Evolutionary conservation across 2,888 invertebrate genomes (phyloP), one percentile per base, ranked within the genome.

Genomic region (Leptinotarsa tumamoca): DNA sequence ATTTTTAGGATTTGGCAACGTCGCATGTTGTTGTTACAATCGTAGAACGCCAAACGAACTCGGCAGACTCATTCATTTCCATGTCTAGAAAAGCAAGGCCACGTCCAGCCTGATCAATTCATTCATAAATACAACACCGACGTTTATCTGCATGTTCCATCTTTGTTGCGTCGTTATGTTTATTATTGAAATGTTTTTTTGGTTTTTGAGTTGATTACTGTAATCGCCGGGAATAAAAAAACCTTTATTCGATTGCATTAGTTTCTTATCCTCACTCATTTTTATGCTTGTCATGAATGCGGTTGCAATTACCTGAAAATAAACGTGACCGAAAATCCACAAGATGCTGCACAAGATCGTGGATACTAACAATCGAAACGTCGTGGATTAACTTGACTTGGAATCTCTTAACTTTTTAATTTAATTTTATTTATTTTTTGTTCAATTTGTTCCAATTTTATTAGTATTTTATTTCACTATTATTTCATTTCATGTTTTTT

Each of bases 41-140:
- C n/a, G 58, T 50, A 15, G 49, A 58, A 49, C 70, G 18, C 23
- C 21, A 33, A 58, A 51, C 54, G 49, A 14, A 61, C 61, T 56
- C 43, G 58, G 56, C 58, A 70, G 70, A 70, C 70, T 70, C 70
- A 70, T 70, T 70, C 78, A 73, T 78, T 73, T 69, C 72, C 79
- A 76, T 76, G 81, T 80, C 80, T 80, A 78, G 77, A 76, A 75
- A 69, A 76, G 77, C 81, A 81, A 85, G 85, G 84, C 82, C 84
- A 84, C 83, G 83, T 82, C 82, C 43, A 54, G 71, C 83, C 81
- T 80, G 73, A 84, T 82, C 80, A 80, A 80, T 82, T 81, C 84
- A 82, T 83, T 83, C 84, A 83, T 82, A 80, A 84, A 69, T 68
- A 68, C 71, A 73, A 68, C 71, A 56, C 61, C 23, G 49, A 49